A percentile compares a stretch with the other conserved stretches of the same genome.
Evolutionary conservation across 2,888 invertebrate genomes (phyloP).

Genomic region (Syritta pipiens): DNA sequence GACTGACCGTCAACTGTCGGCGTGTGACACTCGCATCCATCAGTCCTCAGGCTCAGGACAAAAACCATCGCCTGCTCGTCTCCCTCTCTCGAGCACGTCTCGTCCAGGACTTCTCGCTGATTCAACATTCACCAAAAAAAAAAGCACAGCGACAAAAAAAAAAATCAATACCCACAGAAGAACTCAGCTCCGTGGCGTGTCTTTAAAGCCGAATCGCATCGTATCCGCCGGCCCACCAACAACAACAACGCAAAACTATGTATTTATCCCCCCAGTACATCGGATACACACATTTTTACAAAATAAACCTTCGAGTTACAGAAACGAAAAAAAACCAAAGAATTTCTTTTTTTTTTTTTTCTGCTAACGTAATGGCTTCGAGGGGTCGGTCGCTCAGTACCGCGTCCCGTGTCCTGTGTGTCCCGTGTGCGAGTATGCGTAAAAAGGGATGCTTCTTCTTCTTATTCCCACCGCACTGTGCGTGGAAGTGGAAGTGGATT

Average conservation of each 20-base stretch:
- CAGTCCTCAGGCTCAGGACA: no score
- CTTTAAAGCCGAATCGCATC: slow-evolving; percentile 37
- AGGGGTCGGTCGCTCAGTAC: slow-evolving; percentile 31
- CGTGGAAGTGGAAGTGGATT: no score
- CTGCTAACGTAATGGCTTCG: slow-evolving; percentile 45
- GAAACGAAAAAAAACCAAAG: slow-evolving; percentile 14
- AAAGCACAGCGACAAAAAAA: background rate
- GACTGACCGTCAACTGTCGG: no score
- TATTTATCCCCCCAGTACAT: slow-evolving; percentile 47
- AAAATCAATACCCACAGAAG: slow-evolving; percentile 26
- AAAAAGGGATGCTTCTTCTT: slow-evolving; percentile 58
- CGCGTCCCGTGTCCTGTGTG: background rate
- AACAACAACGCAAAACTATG: slow-evolving; percentile 37
- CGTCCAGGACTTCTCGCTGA: no score
- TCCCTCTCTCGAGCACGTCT: no score
- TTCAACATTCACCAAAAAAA: no score
- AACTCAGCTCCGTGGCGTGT: background rate
- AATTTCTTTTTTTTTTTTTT: no score
- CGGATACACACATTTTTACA: slow-evolving; percentile 29
- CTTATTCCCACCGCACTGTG: slow-evolving; percentile 12
- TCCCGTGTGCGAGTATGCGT: slow-evolving; percentile 65
- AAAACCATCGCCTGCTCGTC: no score
- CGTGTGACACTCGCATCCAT: no score
- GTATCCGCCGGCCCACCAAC: slow-evolving; percentile 6
- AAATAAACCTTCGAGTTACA: slow-evolving; percentile 28